phyloP scores from a whole-genome alignment of 2,888 invertebrate species.

The Drepana falcataria region DNA sequence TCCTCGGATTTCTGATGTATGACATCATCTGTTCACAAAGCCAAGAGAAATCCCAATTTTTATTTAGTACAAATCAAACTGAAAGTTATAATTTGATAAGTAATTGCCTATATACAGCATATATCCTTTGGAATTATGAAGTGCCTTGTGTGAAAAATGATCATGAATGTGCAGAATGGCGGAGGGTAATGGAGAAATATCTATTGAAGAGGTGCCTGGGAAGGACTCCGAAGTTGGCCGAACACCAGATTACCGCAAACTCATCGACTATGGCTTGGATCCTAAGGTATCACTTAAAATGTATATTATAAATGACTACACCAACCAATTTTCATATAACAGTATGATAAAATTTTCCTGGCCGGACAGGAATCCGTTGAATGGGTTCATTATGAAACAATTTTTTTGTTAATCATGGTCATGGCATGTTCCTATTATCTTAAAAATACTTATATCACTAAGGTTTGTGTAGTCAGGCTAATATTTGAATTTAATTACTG shows the following conservation, averaged over 20 bases:
- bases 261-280: slow-evolving; percentile 97
- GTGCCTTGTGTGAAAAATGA: slow-evolving; percentile 64
- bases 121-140: slow-evolving; percentile 32
- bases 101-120: slow-evolving; percentile 5
- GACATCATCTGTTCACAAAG: slow-evolving; percentile 66
- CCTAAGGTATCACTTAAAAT: slow-evolving; percentile 81
- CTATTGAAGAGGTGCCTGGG: slow-evolving; percentile 84
- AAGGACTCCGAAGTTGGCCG: slow-evolving; percentile 83
- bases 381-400: no score
- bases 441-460: no score
- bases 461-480: no score
- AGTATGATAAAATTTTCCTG: no score
- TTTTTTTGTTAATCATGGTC: no score
- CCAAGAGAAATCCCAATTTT: slow-evolving; percentile 40
- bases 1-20: slow-evolving; percentile 60
- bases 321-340: no score
- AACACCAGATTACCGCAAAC: slow-evolving; percentile 95
- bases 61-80: slow-evolving; percentile 32
- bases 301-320: no score
- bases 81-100: slow-evolving; percentile 23
- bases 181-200: slow-evolving; percentile 92
- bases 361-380: no score
- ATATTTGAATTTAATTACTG: no score
- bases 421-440: no score
- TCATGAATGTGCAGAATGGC: slow-evolving; percentile 84